A percentile compares a stretch with the other conserved stretches of the same genome.
Evolutionary conservation across 1,140 invertebrate genomes (phyloP).

Genomic region (Aphaenogaster ashmeadi): DNA sequence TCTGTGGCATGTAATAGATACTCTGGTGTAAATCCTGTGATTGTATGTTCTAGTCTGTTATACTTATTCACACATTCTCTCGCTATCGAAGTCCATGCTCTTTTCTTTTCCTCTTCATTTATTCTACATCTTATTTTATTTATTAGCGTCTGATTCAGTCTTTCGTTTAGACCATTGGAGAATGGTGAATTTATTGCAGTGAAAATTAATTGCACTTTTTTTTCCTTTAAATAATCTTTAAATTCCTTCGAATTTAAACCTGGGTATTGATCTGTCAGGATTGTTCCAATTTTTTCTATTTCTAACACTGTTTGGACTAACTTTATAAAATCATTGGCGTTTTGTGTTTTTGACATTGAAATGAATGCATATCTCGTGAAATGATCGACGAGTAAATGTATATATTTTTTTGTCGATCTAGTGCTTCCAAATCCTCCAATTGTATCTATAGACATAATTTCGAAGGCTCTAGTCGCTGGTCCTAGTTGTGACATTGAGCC

Average conservation of each 20-base stretch:
- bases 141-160: too few relatives aligned
- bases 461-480: slow-evolving; percentile 73
- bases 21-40: slow-evolving; percentile 80
- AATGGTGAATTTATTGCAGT: too few relatives aligned
- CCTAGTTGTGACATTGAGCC: background rate
- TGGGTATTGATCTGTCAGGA: slow-evolving; percentile 81
- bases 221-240: slow-evolving; percentile 74
- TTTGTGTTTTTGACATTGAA: slow-evolving; percentile 63
- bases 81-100: slow-evolving; percentile 82
- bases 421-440: slow-evolving; percentile 72
- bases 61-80: slow-evolving; percentile 81
- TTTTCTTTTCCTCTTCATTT: slow-evolving; percentile 75
- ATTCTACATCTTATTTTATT: slow-evolving; percentile 77
- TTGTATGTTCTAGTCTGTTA: slow-evolving; percentile 81
- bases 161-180: too few relatives aligned
- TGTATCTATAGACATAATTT: slow-evolving; percentile 82
- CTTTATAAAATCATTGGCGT: slow-evolving; percentile 81
- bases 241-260: slow-evolving; percentile 81
- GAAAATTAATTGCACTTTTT: slow-evolving; percentile 77
- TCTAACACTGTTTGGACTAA: slow-evolving; percentile 1
- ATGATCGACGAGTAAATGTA: slow-evolving; percentile 52
- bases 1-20: slow-evolving; percentile 80
- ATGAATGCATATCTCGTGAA: background rate
- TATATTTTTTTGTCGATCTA: slow-evolving; percentile 76
- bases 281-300: slow-evolving; percentile 68